Base-by-base conservation (phyloP, 2,797 vertebrate genomes). In the Leptoclinus maculatus region DNA sequence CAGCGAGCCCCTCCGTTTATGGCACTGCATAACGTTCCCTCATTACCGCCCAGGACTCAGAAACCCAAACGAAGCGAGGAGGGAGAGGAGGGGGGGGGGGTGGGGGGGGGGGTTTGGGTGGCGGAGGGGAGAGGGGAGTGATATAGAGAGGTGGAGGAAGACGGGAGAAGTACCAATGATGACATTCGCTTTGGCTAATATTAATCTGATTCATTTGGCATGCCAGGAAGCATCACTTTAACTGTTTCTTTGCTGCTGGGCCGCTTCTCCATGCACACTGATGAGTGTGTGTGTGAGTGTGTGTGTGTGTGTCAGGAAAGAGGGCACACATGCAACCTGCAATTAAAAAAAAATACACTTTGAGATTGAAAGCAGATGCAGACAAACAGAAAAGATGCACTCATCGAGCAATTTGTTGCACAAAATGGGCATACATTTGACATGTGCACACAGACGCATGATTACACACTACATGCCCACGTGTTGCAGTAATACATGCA, bases 1-100 rank as follows among this genome's bases (percentile, higher is more conserved):
- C 96, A 97, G 96, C 95, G 94, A 95, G 95, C 95, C 95, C 95
- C 95, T 95, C 89, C 78, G 96, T 97, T 95, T 97, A 97, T 97
- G 97, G 96, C 95, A 93, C 96, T 95, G 97, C 96, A 98, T 99
- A 97, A 96, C 95, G 94, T 95, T 94, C 94, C 96, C 97, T 98
- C 96, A 98, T 98, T 98, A 98, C 96, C 95, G 94, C 93, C 94
- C 94, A 88, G 94, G 93, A 95, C 95, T 96, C 90, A 93, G 94
- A 95, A 95, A 95, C 83, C 90, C 80, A 90, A 90, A 90, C 72
- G 77, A 88, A 89, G 91, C 86, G 74, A 77, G 84, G 79, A 82
- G 79, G 82, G 77, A 36, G 11, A 38, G 71, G 74, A 62, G 58
- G 34, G 51, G 38, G n/a, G 12, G 36, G 45, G 39, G 19, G 39